phyloP scores from a whole-genome alignment of 2,113 vertebrate species.

The Rhinoderma darwinii region DNA sequence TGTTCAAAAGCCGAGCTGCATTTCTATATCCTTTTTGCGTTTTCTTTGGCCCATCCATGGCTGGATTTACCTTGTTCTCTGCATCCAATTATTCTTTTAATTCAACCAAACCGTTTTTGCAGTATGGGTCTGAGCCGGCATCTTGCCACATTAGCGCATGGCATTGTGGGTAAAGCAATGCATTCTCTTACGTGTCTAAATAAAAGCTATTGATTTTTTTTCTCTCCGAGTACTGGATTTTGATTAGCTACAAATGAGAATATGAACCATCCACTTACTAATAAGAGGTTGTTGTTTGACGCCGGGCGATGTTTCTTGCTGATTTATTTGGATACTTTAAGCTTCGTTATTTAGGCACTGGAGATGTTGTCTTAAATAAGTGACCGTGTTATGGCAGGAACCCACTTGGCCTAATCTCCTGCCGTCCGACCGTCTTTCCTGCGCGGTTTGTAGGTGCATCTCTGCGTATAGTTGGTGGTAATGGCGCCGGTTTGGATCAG shows the following conservation, averaged over 20 bases:
- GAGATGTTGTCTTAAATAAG: conserved; percentile 2
- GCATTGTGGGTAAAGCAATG: conserved; percentile 32
- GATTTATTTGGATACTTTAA: conserved; percentile 22
- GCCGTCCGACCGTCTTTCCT: too few species aligned
- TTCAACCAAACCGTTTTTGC: neutral
- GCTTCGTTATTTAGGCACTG: conserved; percentile 38
- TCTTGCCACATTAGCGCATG: neutral
- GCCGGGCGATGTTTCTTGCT: neutral
- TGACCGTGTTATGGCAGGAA: neutral
- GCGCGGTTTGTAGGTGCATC: neutral
- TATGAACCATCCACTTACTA: conserved; percentile 50
- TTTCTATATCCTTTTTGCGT: neutral
- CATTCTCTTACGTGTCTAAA: conserved; percentile 40
- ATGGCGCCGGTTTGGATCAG: neutral
- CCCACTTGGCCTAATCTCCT: neutral
- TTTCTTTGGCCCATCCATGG: neutral
- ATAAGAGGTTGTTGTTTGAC: conserved; percentile 22
- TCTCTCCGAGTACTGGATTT: conserved; percentile 31
- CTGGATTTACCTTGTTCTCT: neutral
- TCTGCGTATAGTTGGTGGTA: neutral
- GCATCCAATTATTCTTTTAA: neutral
- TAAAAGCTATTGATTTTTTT: conserved; percentile 49
- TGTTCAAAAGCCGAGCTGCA: too few species aligned
- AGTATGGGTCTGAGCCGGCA: neutral
- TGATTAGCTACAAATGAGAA: conserved; percentile 47